Conservation (phyloP, 2,113 vertebrate species). For the Panthera tigris region DNA sequence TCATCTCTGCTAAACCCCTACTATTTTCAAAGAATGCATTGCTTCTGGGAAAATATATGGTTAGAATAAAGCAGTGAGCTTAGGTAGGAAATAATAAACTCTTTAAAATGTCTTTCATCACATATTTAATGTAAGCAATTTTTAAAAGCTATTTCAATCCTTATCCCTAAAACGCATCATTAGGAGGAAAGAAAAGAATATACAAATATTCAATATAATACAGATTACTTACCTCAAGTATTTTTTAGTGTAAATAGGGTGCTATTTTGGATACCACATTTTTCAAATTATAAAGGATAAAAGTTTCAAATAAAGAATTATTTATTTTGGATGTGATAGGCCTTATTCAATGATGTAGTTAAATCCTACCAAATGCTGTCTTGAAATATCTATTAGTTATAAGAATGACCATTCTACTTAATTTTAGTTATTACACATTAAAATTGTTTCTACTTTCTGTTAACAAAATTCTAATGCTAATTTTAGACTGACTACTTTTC, state of each 20-base stretch:
- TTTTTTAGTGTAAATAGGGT: neutral
- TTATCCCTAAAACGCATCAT: neutral
- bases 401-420: neutral
- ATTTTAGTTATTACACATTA: neutral
- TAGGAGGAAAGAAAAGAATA: neutral
- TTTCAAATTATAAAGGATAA: constrained; percentile 1
- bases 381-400: constrained; percentile 41
- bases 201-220: neutral
- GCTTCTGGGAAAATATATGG: constrained; percentile 12
- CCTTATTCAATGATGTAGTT: neutral
- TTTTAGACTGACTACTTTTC: neutral
- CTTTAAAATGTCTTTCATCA: neutral
- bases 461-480: constrained; percentile 35
- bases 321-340: neutral
- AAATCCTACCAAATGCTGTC: neutral
- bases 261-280: neutral
- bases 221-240: neutral
- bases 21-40: neutral
- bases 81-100: neutral
- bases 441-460: neutral
- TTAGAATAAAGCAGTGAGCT: neutral
- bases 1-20: neutral
- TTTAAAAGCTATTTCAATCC: neutral
- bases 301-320: neutral
- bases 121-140: neutral